Base-by-base conservation (phyloP, 2,888 invertebrate species). In the Acholoe squamosa region DNA sequence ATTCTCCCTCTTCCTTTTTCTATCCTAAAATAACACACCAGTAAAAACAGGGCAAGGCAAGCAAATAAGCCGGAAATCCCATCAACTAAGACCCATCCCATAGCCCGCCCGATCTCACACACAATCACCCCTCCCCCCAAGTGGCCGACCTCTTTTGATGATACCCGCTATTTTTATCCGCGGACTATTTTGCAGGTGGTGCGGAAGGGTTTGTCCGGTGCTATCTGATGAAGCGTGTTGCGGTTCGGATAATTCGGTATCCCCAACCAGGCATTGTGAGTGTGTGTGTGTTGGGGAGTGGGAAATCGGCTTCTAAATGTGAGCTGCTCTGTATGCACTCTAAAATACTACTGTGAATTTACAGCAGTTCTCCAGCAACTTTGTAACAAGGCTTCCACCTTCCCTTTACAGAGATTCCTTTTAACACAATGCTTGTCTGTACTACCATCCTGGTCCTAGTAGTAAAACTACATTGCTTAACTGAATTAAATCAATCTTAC, bases 151-250 rank as follows among this genome's bases (percentile, higher is more conserved):
- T 1, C 28, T 71, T 28, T 71, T 71, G 71, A 28, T 71, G 71
- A 71, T 28, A 71, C 71, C 28, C 31, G 25, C 71, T 71, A 71
- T 71, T 71, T 80, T 80, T 80, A 43, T n/a, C 43, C 19, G 34
- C 34, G 80, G 33, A 34, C 80, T 80, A 80, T 43, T 80, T 80
- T 80, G 80, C 43, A 80, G 34, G 43, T 43, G 43, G 34, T 34
- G 43, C 80, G 43, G 33, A 76, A 80, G 80, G 80, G 43, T 80
- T 33, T 80, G 61, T 16, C 80, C 43, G 80, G 80, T 43, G 33
- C 80, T 16, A 76, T 28, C 76, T 16, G 16, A 28, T 19, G 80
- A 80, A 12, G 80, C 43, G 43, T 80, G 25, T 7, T 71, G 71
- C 25, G 71, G 71, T 28, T 28, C 43, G 43, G 43, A 43, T 43